Evolutionary conservation across 2,888 invertebrate genomes (phyloP).

Genomic region (Eupithecia vulgata): DNA sequence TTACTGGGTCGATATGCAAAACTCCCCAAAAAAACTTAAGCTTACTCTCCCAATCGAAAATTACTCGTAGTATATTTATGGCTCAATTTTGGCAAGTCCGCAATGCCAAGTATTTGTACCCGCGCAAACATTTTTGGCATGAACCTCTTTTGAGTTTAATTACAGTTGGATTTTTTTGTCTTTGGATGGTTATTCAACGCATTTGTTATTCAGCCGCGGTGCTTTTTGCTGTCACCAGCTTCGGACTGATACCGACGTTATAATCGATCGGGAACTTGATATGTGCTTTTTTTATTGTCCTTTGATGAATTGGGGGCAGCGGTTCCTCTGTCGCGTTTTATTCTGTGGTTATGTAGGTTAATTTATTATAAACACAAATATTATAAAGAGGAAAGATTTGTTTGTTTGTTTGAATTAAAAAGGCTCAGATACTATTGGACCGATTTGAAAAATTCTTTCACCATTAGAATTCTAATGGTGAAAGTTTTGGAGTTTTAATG

Average conservation of each 20-base stretch:
- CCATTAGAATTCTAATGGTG: too few relatives aligned
- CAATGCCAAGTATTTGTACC: slow-evolving; percentile 68
- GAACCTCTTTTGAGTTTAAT: slow-evolving; percentile 67
- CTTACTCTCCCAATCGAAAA: slow-evolving; percentile 63
- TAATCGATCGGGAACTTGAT: slow-evolving; percentile 56
- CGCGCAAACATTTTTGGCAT: slow-evolving; percentile 62
- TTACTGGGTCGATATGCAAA: slow-evolving; percentile 64
- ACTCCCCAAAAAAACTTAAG: slow-evolving; percentile 49
- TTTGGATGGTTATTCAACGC: slow-evolving; percentile 58
- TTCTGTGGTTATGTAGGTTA: slow-evolving; percentile 28
- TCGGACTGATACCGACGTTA: slow-evolving; percentile 57
- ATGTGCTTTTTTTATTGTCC: slow-evolving; percentile 41
- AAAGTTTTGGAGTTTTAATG: too few relatives aligned
- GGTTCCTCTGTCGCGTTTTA: slow-evolving; percentile 36
- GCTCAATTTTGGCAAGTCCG: slow-evolving; percentile 71
- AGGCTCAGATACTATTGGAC: too few relatives aligned
- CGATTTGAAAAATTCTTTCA: too few relatives aligned
- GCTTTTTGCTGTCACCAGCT: slow-evolving; percentile 74
- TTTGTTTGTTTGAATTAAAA: too few relatives aligned
- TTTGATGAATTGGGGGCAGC: slow-evolving; percentile 43
- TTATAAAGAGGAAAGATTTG: too few relatives aligned
- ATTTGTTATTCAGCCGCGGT: slow-evolving; percentile 74
- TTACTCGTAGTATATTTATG: slow-evolving; percentile 78
- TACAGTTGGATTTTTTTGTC: slow-evolving; percentile 66
- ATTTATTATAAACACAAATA: too few relatives aligned